Evolutionary conservation across 2,888 invertebrate genomes (phyloP).

Genomic region (Cylindroiulus punctatus): DNA sequence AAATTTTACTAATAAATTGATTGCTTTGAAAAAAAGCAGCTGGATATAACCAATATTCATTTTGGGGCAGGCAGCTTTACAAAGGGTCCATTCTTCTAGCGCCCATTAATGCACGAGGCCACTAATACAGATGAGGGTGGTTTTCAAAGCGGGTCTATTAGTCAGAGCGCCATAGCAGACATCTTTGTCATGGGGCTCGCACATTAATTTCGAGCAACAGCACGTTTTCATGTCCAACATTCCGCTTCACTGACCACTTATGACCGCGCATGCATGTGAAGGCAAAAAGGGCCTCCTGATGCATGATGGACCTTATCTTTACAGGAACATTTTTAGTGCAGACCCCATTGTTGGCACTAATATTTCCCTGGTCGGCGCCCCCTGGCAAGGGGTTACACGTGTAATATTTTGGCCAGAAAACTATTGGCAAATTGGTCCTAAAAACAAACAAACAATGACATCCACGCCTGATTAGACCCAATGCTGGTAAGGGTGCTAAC

Average conservation of each 20-base stretch:
- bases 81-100: neutral
- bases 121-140: constrained; percentile 27
- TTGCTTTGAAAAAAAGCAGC: constrained; percentile 44
- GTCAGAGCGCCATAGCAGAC: constrained; percentile 31
- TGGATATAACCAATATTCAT: constrained; percentile 45
- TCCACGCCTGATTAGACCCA: neutral
- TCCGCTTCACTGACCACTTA: neutral
- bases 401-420: constrained; percentile 10
- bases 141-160: constrained; percentile 6
- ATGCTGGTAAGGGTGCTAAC: neutral
- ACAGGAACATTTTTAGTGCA: neutral
- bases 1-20: constrained; percentile 30
- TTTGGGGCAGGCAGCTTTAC: neutral
- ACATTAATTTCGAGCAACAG: neutral
- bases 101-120: constrained; percentile 26
- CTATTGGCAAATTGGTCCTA: neutral
- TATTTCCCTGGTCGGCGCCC: neutral
- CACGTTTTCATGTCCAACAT: constrained; percentile 25
- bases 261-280: neutral
- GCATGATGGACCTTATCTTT: constrained; percentile 30
- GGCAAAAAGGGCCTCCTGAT: constrained; percentile 20
- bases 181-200: neutral
- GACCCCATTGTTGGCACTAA: neutral
- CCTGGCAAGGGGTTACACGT: neutral
- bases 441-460: constrained; percentile 36